These are phyloP conservation scores for Melanostigma gelatinosum DNA, from an alignment of 2,113 vertebrate species.

Conservation along the genomic window DNA sequence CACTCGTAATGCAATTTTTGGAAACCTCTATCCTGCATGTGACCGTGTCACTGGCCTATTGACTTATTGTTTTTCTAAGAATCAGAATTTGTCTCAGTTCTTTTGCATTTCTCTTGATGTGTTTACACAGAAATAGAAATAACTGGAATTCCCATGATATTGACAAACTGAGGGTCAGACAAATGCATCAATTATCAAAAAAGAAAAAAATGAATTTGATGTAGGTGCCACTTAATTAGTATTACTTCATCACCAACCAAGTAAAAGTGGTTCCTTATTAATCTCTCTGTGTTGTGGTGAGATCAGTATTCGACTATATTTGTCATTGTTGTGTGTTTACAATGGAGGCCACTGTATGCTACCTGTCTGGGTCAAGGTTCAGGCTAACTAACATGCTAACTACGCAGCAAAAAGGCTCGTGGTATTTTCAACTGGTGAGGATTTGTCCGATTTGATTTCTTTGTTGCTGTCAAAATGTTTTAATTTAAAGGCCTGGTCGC, in stretches of 20 bases:
- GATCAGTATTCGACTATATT: constrained; percentile 8
- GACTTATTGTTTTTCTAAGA: not conserved
- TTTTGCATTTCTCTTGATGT: not conserved
- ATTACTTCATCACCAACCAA: not conserved
- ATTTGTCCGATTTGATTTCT: constrained; percentile 15
- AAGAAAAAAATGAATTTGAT: not conserved
- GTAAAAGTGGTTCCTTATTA: constrained; percentile 1
- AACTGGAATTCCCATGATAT: not conserved
- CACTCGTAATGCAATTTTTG: not conserved
- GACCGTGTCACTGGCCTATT: not conserved
- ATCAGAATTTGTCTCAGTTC: not conserved
- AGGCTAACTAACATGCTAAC: not conserved
- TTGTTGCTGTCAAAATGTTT: constrained; percentile 7
- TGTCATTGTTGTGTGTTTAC: not conserved
- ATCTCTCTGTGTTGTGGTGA: not conserved
- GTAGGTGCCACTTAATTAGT: not conserved
- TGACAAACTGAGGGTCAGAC: not conserved
- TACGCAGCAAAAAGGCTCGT: constrained; percentile 1
- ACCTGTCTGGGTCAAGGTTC: not conserved
- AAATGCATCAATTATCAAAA: not conserved
- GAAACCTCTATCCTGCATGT: not conserved
- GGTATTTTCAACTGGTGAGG: constrained; percentile 17
- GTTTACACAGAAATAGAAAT: not conserved
- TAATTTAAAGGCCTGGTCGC: too few relatives aligned
- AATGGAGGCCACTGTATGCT: not conserved